A percentile compares a stretch with the other conserved stretches of the same genome.
These are phyloP conservation scores for Heterodera carotae DNA, from an alignment of 1,140 invertebrate species.

Conservation along the genomic window DNA sequence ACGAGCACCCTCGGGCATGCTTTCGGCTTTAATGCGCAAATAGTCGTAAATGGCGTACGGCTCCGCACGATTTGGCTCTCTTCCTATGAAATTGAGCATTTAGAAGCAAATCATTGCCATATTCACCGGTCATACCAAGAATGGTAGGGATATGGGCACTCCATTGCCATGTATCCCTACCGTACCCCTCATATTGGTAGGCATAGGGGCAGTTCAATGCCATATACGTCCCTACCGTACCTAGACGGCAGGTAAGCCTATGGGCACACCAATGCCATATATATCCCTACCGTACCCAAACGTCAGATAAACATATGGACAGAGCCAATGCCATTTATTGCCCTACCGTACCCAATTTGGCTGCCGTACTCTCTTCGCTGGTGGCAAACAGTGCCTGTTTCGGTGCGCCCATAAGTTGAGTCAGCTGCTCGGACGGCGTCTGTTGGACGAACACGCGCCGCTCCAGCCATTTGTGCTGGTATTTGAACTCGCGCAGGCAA, in stretches of 20 bases:
- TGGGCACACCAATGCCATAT: no score
- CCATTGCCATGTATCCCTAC: no score
- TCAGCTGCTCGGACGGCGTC: constrained; percentile 64
- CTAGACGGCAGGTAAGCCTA: no score
- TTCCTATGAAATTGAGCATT: no score
- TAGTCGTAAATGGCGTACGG: constrained; percentile 63
- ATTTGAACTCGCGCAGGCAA: constrained; percentile 66
- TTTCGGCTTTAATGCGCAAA: constrained; percentile 57
- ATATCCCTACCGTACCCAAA: no score
- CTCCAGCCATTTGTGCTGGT: constrained; percentile 66
- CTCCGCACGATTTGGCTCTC: constrained; percentile 25
- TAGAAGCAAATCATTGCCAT: no score
- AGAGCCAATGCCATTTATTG: not conserved
- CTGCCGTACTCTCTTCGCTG: constrained; percentile 8
- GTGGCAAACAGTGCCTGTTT: constrained; percentile 16
- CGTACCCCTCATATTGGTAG: no score
- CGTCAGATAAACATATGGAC: no score
- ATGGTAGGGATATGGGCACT: no score
- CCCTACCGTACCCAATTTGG: not conserved
- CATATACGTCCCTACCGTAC: no score
- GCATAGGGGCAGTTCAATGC: no score
- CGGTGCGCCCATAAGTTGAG: constrained; percentile 49
- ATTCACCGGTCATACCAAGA: no score
- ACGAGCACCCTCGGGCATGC: constrained; percentile 15
- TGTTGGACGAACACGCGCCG: constrained; percentile 65